Percentiles rank a stretch among this genome's conserved stretches.
Evolutionary conservation across 2,797 vertebrate genomes (phyloP).

Genomic region (Mormyrops boulengeri): DNA sequence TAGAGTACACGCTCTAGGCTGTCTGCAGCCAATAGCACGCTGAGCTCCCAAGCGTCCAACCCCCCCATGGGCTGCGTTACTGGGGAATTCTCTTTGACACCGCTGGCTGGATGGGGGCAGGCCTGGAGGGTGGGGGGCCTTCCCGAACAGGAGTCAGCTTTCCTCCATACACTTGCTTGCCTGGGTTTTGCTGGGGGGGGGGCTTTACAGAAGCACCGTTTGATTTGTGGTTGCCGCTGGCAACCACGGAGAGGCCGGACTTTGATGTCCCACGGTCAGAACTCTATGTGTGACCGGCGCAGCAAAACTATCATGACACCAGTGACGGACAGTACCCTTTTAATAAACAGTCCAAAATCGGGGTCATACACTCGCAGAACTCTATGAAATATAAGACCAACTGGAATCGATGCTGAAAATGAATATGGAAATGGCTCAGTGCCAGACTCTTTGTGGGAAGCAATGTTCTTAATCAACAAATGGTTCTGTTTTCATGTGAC

Average conservation of each 20-base stretch:
- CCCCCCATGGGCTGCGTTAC: background rate
- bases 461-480: conserved; percentile 31
- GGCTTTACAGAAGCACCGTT: background rate
- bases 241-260: background rate
- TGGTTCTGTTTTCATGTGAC: conserved; percentile 20
- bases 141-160: background rate
- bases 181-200: background rate
- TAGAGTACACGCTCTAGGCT: background rate
- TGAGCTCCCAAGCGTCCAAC: background rate
- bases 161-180: background rate
- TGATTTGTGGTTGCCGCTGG: background rate
- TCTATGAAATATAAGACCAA: background rate
- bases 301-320: background rate
- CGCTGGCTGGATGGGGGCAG: background rate
- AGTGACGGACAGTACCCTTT: background rate
- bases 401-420: conserved; percentile 42
- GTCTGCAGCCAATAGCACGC: background rate
- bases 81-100: background rate
- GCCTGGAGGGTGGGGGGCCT: background rate
- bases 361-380: background rate
- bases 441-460: conserved; percentile 35
- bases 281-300: background rate
- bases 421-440: conserved; percentile 32
- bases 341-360: background rate
- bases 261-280: background rate